Base-by-base conservation (phyloP, 2,888 invertebrate genomes). In the Synanthedon myopaeformis region DNA sequence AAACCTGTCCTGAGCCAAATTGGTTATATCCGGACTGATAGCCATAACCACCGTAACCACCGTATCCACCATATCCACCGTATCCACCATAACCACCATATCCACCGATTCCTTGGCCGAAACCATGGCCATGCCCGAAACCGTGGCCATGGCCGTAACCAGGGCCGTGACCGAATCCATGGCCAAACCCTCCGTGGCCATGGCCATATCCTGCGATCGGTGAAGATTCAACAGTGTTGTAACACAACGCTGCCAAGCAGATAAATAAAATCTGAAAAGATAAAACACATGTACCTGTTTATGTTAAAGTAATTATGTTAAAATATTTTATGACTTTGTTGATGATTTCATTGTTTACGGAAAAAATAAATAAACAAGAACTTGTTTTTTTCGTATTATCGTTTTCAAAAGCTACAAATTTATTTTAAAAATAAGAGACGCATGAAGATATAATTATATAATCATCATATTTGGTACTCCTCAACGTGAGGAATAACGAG, bases 181-280 rank as follows among this genome's bases (percentile, higher is more conserved):
- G 23, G 4, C 53, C 53, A 41, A 52, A 52, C 1, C 55, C 56
- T 11, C 54, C 54, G 48, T 56, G 54, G 12, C 51, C 48, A 0
- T 53, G 53, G 5, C 59, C 59, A 12, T 51, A 56, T 3, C 54
- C 57, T n/a, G 55, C 54, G 3, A 13, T 13, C 3, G 45, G 45
- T n/a, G 8, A 3, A 14, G 12, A 11, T 13, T n/a, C 45, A 45
- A 14, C n/a, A n/a, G 45, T 14, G 45, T 13, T 13, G 13, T 45
- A 45, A 45, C n/a, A 57, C 57, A 61, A 12, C 5, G 59, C 5
- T 42, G 57, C 53, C 6, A 60, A 35, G 6, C 45, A 13, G 12
- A 60, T 13, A 10, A 61, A 49, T n/a, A 55, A 6, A 17, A 55
- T 50, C 62, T 63, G 59, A 12, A 59, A 60, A 54, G 42, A 51